Evolutionary conservation across 30 jellyfish, hydroid and myxozoan species (phyloP).

Genomic region (Aurelia sp.): DNA sequence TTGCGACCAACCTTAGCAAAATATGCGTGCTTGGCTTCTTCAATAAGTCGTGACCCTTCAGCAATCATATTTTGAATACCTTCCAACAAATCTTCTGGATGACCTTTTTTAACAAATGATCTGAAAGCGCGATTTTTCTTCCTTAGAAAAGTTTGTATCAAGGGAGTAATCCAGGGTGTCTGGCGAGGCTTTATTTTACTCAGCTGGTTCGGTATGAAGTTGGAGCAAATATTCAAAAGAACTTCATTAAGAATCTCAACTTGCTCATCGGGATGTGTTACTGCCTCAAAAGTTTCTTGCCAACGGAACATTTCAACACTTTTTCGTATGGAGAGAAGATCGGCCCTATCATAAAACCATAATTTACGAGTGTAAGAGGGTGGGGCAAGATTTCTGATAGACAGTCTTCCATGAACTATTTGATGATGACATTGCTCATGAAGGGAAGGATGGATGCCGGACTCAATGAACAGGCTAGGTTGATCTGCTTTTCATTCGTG

Average conservation of each 20-base stretch:
- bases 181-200: neutral
- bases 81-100: slow-evolving; percentile 11
- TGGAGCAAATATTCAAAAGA: slow-evolving; percentile 51
- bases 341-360: slow-evolving; percentile 51
- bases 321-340: slow-evolving; percentile 7
- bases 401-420: slow-evolving; percentile 19
- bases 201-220: slow-evolving; percentile 48
- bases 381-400: slow-evolving; percentile 51
- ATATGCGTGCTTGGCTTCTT: slow-evolving; percentile 36
- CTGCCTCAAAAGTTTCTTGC: slow-evolving; percentile 15
- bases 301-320: neutral
- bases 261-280: slow-evolving; percentile 26
- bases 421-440: slow-evolving; percentile 62
- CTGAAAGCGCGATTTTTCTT: slow-evolving; percentile 2
- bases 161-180: too few relatives aligned
- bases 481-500: neutral
- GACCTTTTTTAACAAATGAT: slow-evolving; percentile 42
- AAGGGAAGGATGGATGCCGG: slow-evolving; percentile 63
- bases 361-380: slow-evolving; percentile 48
- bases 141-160: too few relatives aligned
- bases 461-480: slow-evolving; percentile 52
- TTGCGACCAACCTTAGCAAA: slow-evolving; percentile 27
- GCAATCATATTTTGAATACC: slow-evolving; percentile 22
- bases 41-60: slow-evolving; percentile 6
- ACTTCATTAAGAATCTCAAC: slow-evolving; percentile 32